Evolutionary conservation across 2,797 vertebrate species (phyloP), one percentile per base, ranked within the genome.

Genomic region (Prionace glauca): DNA sequence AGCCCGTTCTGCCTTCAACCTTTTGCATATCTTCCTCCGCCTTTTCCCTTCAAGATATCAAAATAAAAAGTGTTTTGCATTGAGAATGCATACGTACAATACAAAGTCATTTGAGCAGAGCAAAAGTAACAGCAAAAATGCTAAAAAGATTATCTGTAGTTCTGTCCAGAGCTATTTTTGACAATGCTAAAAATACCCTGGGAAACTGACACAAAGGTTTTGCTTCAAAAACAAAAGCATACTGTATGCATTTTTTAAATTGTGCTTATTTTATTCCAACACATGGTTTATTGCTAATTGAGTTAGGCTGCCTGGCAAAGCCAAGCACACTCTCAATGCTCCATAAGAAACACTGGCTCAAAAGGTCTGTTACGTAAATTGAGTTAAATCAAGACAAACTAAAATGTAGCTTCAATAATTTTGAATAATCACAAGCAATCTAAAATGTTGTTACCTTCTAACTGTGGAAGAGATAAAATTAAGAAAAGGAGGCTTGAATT

Each of bases 131-230:
- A 41, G 2, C 36, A 81, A 81, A 36, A 20, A 20, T 81, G 1
- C 87, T 88, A 26, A 56, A 94, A 45, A 94, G 56, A 11, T 3
- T 71, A 74, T 22, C 93, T 72, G 93, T 29, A 16, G 93, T 74
- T 41, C 45, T 45, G 69, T 94, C 69, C 50, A 8, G 93, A 74
- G 16, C 93, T 94, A 74, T 74, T 94, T 94, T 94, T 94, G 50
- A 72, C 72, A 94, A 74, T 50, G 41, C 93, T 56, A 56, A 50
- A 29, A 94, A 74, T 50, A 32, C 29, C 62, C 50, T 60, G 84
- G 45, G 18, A 50, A 94, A 41, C 32, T 74, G 93, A 94, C 26
- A 41, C 93, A 74, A 50, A 50, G 67, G 41, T 56, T 94, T 69
- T 41, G 72, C 69, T 29, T 94, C 69, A 94, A 74, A 94, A 94